phyloP scores from a whole-genome alignment of 2,113 vertebrate genomes.

The Proteles cristata region DNA sequence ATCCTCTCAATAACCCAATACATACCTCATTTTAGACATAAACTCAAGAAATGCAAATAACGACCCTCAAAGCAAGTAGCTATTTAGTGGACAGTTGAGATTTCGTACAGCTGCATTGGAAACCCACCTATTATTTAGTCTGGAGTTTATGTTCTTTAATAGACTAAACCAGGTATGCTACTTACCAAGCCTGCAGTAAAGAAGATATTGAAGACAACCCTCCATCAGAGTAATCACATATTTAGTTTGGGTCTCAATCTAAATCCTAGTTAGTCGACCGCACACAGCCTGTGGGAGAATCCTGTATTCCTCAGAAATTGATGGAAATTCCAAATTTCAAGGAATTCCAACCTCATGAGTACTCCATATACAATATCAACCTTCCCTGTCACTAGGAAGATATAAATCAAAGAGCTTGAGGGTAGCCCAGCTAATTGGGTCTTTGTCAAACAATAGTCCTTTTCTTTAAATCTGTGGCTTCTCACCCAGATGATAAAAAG shows the following conservation, averaged over 20 bases:
- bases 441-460: conserved; percentile 63
- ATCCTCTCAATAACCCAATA: not conserved
- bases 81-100: not conserved
- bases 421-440: conserved; percentile 52
- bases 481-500: conserved; percentile 75
- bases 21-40: not conserved
- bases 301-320: not conserved
- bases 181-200: not conserved
- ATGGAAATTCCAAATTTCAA: not conserved
- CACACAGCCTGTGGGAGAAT: not conserved
- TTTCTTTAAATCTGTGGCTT: conserved; percentile 66
- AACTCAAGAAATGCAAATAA: not conserved
- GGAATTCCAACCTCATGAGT: conserved; percentile 7
- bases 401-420: not conserved
- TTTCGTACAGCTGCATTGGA: not conserved
- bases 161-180: not conserved
- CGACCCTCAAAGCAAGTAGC: not conserved
- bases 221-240: not conserved
- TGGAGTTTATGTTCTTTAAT: not conserved
- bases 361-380: not conserved
- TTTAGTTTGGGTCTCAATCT: not conserved
- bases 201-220: not conserved
- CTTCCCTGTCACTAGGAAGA: conserved; percentile 23
- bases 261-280: not conserved
- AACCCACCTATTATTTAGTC: not conserved